Evolutionary conservation across 53 echinoderm and acorn worm genomes (phyloP).

Genomic region (Stichopus horrens): DNA sequence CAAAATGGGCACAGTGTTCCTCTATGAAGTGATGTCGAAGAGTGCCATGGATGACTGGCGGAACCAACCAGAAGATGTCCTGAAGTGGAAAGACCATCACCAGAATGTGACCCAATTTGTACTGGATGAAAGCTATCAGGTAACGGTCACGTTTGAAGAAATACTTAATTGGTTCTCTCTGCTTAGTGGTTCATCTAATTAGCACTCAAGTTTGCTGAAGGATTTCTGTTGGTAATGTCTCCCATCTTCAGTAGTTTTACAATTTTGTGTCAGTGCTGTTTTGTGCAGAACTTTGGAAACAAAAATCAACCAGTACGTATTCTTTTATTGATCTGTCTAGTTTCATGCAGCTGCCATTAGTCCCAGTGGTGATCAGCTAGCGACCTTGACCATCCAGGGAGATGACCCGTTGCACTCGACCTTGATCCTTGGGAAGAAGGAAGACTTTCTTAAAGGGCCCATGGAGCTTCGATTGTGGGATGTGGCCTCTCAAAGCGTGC

Average conservation of each 20-base stretch:
- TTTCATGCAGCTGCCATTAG: slow-evolving; percentile 58
- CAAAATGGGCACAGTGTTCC: slow-evolving; percentile 66
- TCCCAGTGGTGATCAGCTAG: slow-evolving; percentile 53
- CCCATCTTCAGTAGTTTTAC: too few species aligned
- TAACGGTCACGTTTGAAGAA: too few species aligned
- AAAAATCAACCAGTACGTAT: too few species aligned
- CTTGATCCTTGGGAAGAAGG: slow-evolving; percentile 36
- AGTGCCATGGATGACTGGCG: slow-evolving; percentile 66
- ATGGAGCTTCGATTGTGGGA: slow-evolving; percentile 66
- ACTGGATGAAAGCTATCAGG: slow-evolving; percentile 22
- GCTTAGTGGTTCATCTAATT: too few species aligned
- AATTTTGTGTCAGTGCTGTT: too few species aligned
- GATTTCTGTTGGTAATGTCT: too few species aligned
- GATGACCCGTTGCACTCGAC: slow-evolving; percentile 53
- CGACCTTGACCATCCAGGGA: slow-evolving; percentile 63
- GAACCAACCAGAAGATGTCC: slow-evolving; percentile 46
- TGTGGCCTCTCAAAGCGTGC: slow-evolving; percentile 46
- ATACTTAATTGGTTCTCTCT: too few species aligned
- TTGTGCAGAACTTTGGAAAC: too few species aligned
- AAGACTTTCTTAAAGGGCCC: slow-evolving; percentile 48
- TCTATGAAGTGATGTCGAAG: slow-evolving; percentile 58
- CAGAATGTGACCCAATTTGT: slow-evolving; percentile 49
- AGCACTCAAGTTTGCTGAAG: too few species aligned
- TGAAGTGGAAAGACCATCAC: slow-evolving; percentile 53
- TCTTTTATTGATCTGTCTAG: not conserved